phyloP scores from a whole-genome alignment of 1,140 invertebrate species.

The Acromyrmex heyeri region DNA sequence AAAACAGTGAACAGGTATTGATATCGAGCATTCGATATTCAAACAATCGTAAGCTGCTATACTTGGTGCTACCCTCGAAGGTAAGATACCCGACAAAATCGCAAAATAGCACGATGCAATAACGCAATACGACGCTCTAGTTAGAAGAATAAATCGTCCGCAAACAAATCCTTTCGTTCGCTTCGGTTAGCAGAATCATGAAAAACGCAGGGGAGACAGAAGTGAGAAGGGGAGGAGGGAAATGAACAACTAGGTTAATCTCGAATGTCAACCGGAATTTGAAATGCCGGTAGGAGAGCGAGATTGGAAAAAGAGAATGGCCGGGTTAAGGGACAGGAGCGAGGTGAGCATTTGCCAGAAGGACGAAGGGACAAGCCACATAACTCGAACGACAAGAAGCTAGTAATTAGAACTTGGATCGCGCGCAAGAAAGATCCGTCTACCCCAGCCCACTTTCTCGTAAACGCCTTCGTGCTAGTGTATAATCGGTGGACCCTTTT shows the following conservation, averaged over 20 bases:
- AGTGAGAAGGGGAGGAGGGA: slow-evolving; percentile 76
- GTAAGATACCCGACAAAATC: slow-evolving; percentile 49
- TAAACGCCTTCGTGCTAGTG: slow-evolving; percentile 63
- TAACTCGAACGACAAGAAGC: slow-evolving; percentile 77
- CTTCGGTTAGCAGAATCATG: slow-evolving; percentile 62
- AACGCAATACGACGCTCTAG: slow-evolving; percentile 62
- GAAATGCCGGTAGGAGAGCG: slow-evolving; percentile 4
- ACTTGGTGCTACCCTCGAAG: neutral
- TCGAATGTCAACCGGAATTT: slow-evolving; percentile 79
- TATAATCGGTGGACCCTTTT: slow-evolving; percentile 72
- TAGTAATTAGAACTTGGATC: slow-evolving; percentile 79
- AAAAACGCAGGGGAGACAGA: slow-evolving; percentile 72
- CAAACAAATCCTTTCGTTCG: slow-evolving; percentile 56
- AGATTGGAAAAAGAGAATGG: slow-evolving; percentile 35
- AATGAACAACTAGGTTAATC: slow-evolving; percentile 84
- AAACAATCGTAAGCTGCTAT: slow-evolving; percentile 15
- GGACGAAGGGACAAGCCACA: slow-evolving; percentile 73
- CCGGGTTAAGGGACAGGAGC: slow-evolving; percentile 7
- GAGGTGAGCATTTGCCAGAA: slow-evolving; percentile 64
- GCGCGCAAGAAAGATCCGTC: slow-evolving; percentile 65
- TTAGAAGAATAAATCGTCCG: slow-evolving; percentile 77
- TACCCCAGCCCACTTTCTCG: slow-evolving; percentile 32
- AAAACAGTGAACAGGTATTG: neutral
- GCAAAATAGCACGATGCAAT: slow-evolving; percentile 34
- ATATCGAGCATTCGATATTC: slow-evolving; percentile 50